Evolutionary conservation across 2,888 invertebrate genomes (phyloP).

Genomic region (Anarsia innoxiella): DNA sequence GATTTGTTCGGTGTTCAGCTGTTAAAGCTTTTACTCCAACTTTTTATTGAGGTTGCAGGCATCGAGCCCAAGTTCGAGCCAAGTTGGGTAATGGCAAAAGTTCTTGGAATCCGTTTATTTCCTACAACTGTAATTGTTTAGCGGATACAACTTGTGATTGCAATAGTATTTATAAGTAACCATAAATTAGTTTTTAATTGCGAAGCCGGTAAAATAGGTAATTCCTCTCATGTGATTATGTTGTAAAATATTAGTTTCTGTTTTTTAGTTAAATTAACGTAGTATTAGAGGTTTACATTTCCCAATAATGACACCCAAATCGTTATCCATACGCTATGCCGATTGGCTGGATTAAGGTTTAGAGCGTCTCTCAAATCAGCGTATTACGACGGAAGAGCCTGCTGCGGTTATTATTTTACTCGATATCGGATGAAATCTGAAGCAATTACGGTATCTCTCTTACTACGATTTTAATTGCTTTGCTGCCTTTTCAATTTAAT

Average conservation of each 20-base stretch:
- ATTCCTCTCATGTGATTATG: too few relatives aligned
- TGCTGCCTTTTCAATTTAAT: too few relatives aligned
- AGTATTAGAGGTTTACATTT: too few relatives aligned
- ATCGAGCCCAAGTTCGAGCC: conserved; percentile 16
- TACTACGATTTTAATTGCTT: background rate
- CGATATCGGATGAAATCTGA: background rate
- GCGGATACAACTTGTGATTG: conserved; percentile 9
- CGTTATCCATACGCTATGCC: conserved; percentile 17
- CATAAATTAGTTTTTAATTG: too few relatives aligned
- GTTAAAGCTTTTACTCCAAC: conserved; percentile 13
- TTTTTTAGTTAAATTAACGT: too few relatives aligned
- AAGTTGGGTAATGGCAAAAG: conserved; percentile 23
- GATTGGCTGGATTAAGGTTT: conserved; percentile 25
- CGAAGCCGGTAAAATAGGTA: too few relatives aligned
- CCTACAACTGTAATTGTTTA: conserved; percentile 10
- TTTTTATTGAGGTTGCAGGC: conserved; percentile 14
- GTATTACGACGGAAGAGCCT: conserved; percentile 8
- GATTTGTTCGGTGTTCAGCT: too few relatives aligned
- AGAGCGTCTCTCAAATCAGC: conserved; percentile 18
- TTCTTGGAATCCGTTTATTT: conserved; percentile 16
- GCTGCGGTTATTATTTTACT: background rate
- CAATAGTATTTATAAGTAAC: too few relatives aligned
- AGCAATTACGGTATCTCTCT: too few relatives aligned
- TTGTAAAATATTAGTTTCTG: too few relatives aligned
- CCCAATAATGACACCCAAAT: conserved; percentile 21